Conservation (phyloP, 2,113 vertebrate genomes). For the Silurus meridionalis region DNA sequence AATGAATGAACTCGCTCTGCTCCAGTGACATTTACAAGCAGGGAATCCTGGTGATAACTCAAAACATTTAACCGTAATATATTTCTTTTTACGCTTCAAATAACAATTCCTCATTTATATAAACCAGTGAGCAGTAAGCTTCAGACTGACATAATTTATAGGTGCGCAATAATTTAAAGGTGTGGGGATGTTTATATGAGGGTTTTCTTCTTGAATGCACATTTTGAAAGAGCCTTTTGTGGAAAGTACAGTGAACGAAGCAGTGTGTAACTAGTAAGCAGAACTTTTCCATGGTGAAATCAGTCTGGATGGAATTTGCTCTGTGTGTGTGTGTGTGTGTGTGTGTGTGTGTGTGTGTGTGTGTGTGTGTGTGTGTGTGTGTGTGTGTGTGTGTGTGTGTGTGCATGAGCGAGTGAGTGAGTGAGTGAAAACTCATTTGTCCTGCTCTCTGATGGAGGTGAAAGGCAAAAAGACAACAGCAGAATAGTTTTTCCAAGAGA, state of each 20-base stretch:
- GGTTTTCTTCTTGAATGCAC: constrained; percentile 36
- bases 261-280: constrained; percentile 33
- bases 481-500: constrained; percentile 42
- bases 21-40: constrained; percentile 22
- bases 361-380: neutral
- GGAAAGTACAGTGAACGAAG: constrained; percentile 44
- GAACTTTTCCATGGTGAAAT: constrained; percentile 48
- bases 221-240: constrained; percentile 46
- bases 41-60: constrained; percentile 13
- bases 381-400: neutral
- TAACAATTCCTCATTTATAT: neutral
- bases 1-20: constrained; percentile 14
- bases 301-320: constrained; percentile 48
- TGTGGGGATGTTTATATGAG: constrained; percentile 22
- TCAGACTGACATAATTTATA: constrained; percentile 15
- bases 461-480: constrained; percentile 31
- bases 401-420: neutral
- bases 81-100: constrained; percentile 30
- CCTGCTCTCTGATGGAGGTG: constrained; percentile 25
- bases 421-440: constrained; percentile 50
- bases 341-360: neutral
- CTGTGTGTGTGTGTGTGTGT: constrained; percentile 10
- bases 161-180: constrained; percentile 40
- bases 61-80: constrained; percentile 18
- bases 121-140: constrained; percentile 2